Conservation (phyloP, 2,888 invertebrate genomes). For the Macaria liturata region DNA sequence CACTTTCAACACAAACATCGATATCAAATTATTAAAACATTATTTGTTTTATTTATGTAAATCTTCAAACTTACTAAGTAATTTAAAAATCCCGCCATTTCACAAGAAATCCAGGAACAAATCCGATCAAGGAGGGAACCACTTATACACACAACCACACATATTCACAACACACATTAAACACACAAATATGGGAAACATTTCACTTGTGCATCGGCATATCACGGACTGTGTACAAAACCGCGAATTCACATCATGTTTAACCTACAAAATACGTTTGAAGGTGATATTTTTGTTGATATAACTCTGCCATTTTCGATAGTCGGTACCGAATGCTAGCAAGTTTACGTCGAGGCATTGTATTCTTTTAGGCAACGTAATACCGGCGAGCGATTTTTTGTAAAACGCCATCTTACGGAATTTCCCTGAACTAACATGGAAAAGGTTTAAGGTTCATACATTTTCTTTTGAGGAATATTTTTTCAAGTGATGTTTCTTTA, state of each 20-base stretch:
- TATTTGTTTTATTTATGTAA: neutral
- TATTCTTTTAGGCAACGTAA: conserved; percentile 62
- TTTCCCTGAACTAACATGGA: conserved; percentile 20
- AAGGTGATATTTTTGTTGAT: conserved; percentile 84
- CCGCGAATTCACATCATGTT: conserved; percentile 77
- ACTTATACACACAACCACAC: conserved; percentile 30
- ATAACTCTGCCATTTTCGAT: conserved; percentile 57
- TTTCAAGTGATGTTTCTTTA: too few relatives aligned
- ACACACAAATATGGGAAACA: conserved; percentile 43
- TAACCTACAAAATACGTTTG: conserved; percentile 83
- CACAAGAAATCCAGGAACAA: conserved; percentile 32
- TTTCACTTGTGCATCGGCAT: conserved; percentile 49
- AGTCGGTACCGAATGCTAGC: conserved; percentile 37
- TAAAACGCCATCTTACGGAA: conserved; percentile 66
- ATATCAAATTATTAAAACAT: neutral
- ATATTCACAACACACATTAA: conserved; percentile 43
- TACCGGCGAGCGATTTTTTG: conserved; percentile 37
- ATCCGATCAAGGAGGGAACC: conserved; percentile 38
- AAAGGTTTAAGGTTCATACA: too few relatives aligned
- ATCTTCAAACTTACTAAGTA: conserved; percentile 42
- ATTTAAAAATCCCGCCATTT: conserved; percentile 65
- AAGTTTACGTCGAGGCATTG: conserved; percentile 26
- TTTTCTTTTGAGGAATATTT: too few relatives aligned
- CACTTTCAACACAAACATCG: conserved; percentile 16
- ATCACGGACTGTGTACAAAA: conserved; percentile 69